These are phyloP conservation scores for Leucoptera coffeella DNA, from an alignment of 2,888 invertebrate genomes.

Conservation along the genomic window DNA sequence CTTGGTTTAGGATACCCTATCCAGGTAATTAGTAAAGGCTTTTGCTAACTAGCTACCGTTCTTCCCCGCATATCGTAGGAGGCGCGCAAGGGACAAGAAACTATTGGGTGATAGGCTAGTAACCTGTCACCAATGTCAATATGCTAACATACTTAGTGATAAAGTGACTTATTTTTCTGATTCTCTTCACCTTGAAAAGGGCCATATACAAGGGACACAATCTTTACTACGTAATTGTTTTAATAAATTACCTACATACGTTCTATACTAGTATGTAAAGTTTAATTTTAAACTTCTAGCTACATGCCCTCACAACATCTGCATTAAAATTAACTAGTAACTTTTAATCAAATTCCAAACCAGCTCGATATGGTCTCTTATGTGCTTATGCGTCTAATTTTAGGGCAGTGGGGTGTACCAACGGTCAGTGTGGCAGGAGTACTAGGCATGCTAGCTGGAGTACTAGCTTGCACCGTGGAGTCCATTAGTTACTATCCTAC, in stretches of 20 bases:
- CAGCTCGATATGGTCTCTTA: neutral
- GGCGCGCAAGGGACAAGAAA: no score
- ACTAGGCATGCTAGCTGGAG: constrained; percentile 72
- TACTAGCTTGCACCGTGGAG: constrained; percentile 73
- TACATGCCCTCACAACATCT: neutral
- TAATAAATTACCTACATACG: no score
- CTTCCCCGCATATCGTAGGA: no score
- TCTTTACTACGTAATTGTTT: no score
- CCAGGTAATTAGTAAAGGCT: constrained; percentile 64
- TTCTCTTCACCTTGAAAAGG: no score
- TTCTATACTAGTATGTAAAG: neutral
- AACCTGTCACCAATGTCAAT: no score
- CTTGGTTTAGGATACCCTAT: constrained; percentile 77
- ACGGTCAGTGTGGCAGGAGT: constrained; percentile 67
- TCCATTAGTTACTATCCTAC: constrained; percentile 88
- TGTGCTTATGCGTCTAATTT: neutral
- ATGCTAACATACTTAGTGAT: no score
- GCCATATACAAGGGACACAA: no score
- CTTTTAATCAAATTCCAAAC: neutral
- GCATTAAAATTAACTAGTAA: neutral
- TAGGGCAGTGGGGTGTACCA: constrained; percentile 72
- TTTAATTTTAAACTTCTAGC: neutral
- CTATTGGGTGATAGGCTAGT: no score
- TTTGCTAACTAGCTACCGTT: no score
- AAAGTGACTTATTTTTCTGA: no score